These are phyloP conservation scores for Merops nubicus DNA, from an alignment of 2,113 vertebrate species.

Conservation along the genomic window DNA sequence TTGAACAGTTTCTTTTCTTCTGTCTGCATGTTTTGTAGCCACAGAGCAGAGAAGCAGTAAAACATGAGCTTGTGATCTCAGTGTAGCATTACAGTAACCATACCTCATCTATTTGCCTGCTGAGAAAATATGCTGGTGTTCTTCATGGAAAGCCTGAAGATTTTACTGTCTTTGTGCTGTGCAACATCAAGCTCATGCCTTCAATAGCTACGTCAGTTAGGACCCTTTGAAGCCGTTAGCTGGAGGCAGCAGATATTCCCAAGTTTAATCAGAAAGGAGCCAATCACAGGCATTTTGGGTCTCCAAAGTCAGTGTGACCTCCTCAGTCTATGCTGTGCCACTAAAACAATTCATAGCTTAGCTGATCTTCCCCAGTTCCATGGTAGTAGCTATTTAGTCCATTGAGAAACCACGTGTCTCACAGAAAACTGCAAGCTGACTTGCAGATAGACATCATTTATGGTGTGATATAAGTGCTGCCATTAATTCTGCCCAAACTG, in stretches of 20 bases:
- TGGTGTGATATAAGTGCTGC: neutral
- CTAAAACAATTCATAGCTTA: neutral
- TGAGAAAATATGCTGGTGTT: constrained; percentile 12
- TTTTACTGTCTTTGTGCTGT: constrained; percentile 35
- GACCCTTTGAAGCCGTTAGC: constrained; percentile 30
- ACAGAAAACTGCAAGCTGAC: neutral
- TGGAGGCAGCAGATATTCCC: constrained; percentile 43
- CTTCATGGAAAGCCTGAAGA: constrained; percentile 31
- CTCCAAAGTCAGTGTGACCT: neutral
- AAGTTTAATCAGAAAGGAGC: constrained; percentile 14
- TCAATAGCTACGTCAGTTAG: constrained; percentile 6
- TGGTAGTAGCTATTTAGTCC: neutral
- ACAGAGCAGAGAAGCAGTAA: neutral
- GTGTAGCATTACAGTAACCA: neutral
- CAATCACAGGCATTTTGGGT: neutral
- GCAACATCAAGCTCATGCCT: neutral
- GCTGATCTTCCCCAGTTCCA: neutral
- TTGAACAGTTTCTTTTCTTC: neutral
- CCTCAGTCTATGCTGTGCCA: neutral
- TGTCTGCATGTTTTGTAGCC: neutral
- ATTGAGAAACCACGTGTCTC: neutral
- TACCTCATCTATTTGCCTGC: constrained; percentile 3
- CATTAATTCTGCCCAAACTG: neutral
- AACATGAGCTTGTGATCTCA: neutral
- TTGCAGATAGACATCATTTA: neutral